phyloP scores from a whole-genome alignment of 2,888 invertebrate species.

The Myopa testacea region DNA sequence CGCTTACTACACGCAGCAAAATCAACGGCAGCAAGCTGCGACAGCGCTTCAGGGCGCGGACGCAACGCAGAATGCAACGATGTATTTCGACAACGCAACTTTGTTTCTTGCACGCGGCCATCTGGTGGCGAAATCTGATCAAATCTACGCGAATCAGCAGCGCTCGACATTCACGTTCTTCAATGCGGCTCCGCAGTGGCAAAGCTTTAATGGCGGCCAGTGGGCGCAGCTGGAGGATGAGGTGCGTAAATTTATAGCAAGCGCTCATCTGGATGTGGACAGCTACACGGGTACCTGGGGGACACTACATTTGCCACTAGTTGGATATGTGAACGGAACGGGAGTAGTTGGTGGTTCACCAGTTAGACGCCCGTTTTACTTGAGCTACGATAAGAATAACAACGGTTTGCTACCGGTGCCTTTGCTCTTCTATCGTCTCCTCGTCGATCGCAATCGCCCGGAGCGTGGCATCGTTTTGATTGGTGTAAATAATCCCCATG shows the following conservation, averaged over 20 bases:
- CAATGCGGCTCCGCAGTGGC: conserved; percentile 73
- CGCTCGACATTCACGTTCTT: conserved; percentile 71
- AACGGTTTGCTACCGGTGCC: conserved; percentile 70
- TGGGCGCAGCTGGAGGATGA: conserved; percentile 71
- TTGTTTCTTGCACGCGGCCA: conserved; percentile 70
- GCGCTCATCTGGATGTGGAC: conserved; percentile 59
- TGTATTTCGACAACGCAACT: conserved; percentile 53
- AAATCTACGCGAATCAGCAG: conserved; percentile 70
- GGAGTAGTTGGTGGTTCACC: not conserved
- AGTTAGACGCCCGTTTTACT: conserved; percentile 57
- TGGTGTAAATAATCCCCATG: conserved; percentile 67
- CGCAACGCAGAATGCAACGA: conserved; percentile 6
- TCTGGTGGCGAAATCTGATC: conserved; percentile 70
- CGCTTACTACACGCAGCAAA: conserved; percentile 59
- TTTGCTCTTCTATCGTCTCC: conserved; percentile 71
- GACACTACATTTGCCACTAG: conserved; percentile 68
- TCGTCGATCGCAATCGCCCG: conserved; percentile 65
- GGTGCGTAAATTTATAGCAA: conserved; percentile 68
- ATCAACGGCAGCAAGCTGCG: conserved; percentile 61
- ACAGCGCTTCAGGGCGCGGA: conserved; percentile 55
- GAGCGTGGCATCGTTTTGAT: conserved; percentile 71
- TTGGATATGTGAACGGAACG: no score
- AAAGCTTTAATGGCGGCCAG: conserved; percentile 72
- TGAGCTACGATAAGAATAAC: conserved; percentile 59
- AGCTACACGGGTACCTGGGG: conserved; percentile 73